A percentile compares a stretch with the other conserved stretches of the same genome.
Evolutionary conservation across 2,113 vertebrate species (phyloP).

Genomic region (Halichoerus grypus): DNA sequence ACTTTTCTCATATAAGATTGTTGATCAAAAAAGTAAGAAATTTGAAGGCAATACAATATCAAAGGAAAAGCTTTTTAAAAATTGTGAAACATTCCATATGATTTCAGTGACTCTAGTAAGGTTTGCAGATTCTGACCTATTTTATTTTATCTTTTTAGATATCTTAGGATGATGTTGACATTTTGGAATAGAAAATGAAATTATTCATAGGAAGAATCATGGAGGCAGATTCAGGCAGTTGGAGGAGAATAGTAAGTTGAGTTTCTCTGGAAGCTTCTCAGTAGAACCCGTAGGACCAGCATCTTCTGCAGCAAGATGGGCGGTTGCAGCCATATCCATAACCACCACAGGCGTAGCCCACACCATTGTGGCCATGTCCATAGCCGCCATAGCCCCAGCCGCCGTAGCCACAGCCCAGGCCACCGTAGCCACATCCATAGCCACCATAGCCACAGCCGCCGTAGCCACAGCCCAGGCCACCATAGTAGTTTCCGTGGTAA

Average conservation of each 20-base stretch:
- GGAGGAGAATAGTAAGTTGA: rapidly evolving
- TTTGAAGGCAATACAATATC: not conserved
- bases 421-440: not conserved
- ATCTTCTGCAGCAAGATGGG: not conserved
- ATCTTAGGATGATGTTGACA: not conserved
- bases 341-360: not conserved
- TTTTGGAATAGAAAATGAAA: not conserved
- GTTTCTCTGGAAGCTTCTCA: not conserved
- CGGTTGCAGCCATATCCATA: not conserved
- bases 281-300: not conserved
- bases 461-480: not conserved
- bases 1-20: not conserved
- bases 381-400: not conserved
- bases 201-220: not conserved
- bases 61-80: not conserved
- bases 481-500: not conserved
- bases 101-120: not conserved
- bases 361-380: not conserved
- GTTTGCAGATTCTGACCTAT: not conserved
- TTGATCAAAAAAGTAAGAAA: not conserved
- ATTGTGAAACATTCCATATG: not conserved
- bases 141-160: not conserved
- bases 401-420: not conserved
- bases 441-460: not conserved
- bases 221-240: not conserved